Evolutionary conservation across 2,113 vertebrate genomes (phyloP).

Genomic region (Eleginops maclovinus): DNA sequence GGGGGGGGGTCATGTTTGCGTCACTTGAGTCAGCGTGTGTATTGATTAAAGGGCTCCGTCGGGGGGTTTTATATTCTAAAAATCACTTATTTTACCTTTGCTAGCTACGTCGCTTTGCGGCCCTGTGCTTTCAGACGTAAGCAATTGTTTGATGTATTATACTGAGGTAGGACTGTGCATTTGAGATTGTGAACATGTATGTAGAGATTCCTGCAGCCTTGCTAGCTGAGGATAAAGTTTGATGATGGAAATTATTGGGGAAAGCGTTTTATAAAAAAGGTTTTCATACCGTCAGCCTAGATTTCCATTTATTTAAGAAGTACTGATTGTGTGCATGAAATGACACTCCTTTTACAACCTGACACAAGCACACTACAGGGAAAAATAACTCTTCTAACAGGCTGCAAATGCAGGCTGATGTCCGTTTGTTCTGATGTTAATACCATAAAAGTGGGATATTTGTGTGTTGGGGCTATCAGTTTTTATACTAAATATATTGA

Average conservation of each 20-base stretch:
- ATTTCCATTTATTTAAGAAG: slow-evolving; percentile 48
- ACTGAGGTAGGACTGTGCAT: slow-evolving; percentile 72
- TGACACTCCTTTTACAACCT: slow-evolving; percentile 31
- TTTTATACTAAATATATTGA: slow-evolving; percentile 13
- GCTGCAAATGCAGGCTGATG: too few relatives aligned
- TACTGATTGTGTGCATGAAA: slow-evolving; percentile 30
- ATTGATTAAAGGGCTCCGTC: slow-evolving; percentile 50
- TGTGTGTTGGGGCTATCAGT: not conserved
- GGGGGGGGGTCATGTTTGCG: too few relatives aligned
- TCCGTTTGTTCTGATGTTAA: slow-evolving; percentile 4
- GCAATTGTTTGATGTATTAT: slow-evolving; percentile 67
- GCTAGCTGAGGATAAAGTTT: slow-evolving; percentile 53
- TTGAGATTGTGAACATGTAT: slow-evolving; percentile 52
- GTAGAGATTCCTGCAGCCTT: slow-evolving; percentile 29
- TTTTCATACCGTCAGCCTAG: slow-evolving; percentile 48
- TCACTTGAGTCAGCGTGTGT: slow-evolving; percentile 35
- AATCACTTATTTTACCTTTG: slow-evolving; percentile 59
- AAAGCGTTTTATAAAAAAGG: slow-evolving; percentile 40
- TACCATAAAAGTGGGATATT: not conserved
- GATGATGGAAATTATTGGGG: slow-evolving; percentile 34
- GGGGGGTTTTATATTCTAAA: slow-evolving; percentile 50
- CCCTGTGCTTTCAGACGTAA: slow-evolving; percentile 65
- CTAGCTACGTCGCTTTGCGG: slow-evolving; percentile 50
- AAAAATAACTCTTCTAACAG: not conserved
- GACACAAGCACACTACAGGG: slow-evolving; percentile 39